Evolutionary conservation across 2,888 invertebrate species (phyloP).

Genomic region (Biston stratarius): DNA sequence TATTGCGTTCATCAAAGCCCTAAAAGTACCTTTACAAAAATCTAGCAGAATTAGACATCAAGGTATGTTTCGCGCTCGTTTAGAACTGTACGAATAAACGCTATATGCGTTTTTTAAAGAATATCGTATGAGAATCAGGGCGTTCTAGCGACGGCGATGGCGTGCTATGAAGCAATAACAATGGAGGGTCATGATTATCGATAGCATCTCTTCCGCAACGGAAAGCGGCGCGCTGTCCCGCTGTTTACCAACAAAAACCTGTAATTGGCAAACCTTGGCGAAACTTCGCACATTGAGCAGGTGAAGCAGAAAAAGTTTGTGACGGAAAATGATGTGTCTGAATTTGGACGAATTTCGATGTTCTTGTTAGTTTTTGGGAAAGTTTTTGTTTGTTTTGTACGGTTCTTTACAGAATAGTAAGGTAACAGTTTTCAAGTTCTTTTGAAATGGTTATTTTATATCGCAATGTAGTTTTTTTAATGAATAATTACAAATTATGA

Average conservation of each 20-base stretch:
- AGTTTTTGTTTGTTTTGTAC: constrained; percentile 1
- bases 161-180: constrained; percentile 68
- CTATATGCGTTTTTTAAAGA: background rate
- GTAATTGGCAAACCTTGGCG: constrained; percentile 47
- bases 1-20: no score
- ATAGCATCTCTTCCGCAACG: constrained; percentile 64
- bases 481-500: no score
- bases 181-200: constrained; percentile 62
- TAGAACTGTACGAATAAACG: background rate
- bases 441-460: background rate
- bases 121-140: no score
- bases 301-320: constrained; percentile 16
- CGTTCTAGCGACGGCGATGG: constrained; percentile 41
- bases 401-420: background rate
- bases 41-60: no score
- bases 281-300: constrained; percentile 24
- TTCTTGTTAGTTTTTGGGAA: constrained; percentile 1
- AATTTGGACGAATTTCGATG: constrained; percentile 11
- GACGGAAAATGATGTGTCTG: constrained; percentile 21
- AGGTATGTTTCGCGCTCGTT: no score
- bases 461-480: no score
- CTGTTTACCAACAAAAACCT: constrained; percentile 65
- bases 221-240: constrained; percentile 53
- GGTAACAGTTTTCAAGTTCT: background rate
- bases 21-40: no score